Evolutionary conservation across 2,113 vertebrate genomes (phyloP).

Genomic region (Bos indicus): DNA sequence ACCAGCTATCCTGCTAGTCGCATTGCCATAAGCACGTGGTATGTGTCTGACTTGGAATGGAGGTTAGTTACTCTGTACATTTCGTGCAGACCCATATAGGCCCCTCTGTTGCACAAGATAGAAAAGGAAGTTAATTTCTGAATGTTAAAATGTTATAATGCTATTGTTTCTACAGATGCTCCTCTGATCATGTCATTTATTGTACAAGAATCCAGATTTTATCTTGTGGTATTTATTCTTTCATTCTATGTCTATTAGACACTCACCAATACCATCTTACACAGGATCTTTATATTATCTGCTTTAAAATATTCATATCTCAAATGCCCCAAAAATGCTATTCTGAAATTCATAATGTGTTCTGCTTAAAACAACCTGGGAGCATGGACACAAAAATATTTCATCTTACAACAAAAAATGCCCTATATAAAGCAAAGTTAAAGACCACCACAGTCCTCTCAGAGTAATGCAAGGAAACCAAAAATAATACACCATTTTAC

Average conservation of each 20-base stretch:
- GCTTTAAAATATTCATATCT: neutral
- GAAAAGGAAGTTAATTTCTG: neutral
- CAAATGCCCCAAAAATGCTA: neutral
- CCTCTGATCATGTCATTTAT: neutral
- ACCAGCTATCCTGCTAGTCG: neutral
- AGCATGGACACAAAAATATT: neutral
- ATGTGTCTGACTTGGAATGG: neutral
- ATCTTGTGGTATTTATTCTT: neutral
- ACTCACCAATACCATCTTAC: neutral
- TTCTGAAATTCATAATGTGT: neutral
- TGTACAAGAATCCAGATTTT: neutral
- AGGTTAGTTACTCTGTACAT: no score
- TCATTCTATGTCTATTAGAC: neutral
- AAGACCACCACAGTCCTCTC: neutral
- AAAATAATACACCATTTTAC: neutral
- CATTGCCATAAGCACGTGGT: neutral
- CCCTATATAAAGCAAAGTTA: neutral
- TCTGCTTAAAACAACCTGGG: neutral
- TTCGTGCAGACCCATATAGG: neutral
- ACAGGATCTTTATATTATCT: neutral
- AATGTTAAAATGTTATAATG: neutral
- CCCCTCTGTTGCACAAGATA: neutral
- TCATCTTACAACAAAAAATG: neutral
- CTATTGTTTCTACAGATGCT: neutral
- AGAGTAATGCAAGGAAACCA: neutral